A percentile compares a stretch with the other conserved stretches of the same genome.
These are phyloP conservation scores for Megalops cyprinoides DNA, from an alignment of 2,797 vertebrate genomes.

Conservation along the genomic window DNA sequence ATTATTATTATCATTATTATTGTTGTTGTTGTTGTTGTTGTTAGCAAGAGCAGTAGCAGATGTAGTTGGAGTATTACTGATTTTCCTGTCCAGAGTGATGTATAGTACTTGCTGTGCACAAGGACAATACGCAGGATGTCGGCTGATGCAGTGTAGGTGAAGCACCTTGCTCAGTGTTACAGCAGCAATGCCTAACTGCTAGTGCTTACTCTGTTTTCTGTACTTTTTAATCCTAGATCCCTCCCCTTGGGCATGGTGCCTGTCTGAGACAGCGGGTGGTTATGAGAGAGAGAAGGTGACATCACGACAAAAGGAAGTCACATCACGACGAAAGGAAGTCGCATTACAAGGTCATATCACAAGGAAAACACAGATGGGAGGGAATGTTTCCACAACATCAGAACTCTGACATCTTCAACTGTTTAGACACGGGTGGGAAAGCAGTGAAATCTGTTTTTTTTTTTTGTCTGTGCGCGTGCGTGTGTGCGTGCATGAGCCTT, in stretches of 20 bases:
- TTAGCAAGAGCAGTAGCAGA: too few relatives aligned
- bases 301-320: background rate
- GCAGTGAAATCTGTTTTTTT: background rate
- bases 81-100: too few relatives aligned
- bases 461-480: background rate
- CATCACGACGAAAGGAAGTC: background rate
- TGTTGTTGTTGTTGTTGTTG: background rate
- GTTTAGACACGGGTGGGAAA: background rate
- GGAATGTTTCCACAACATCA: background rate
- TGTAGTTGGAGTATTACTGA: too few relatives aligned
- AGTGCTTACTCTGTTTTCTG: background rate
- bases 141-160: background rate
- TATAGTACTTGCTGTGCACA: too few relatives aligned
- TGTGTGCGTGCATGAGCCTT: background rate
- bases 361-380: background rate
- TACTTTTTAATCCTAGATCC: background rate
- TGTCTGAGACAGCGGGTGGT: background rate
- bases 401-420: background rate
- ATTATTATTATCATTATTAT: background rate
- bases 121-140: too few relatives aligned
- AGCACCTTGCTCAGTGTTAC: too few relatives aligned
- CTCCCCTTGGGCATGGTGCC: background rate
- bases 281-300: background rate
- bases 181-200: too few relatives aligned
- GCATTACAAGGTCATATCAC: background rate